Evolutionary conservation across 2,113 vertebrate genomes (phyloP).

Genomic region (Regulus satrapa): DNA sequence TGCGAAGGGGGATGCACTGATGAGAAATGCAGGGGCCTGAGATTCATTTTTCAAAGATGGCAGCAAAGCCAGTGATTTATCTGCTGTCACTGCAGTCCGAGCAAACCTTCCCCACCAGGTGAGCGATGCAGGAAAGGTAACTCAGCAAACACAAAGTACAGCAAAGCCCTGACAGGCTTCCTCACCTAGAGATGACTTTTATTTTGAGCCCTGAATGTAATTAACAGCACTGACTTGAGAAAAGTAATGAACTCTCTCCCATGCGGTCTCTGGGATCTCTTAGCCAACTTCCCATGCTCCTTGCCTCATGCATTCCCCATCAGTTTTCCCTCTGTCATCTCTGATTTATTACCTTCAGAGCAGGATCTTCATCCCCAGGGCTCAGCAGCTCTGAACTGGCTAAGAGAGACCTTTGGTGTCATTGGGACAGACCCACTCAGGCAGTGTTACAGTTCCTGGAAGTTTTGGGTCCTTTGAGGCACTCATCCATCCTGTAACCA

Average conservation of each 20-base stretch:
- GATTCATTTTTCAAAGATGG: constrained; percentile 76
- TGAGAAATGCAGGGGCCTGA: constrained; percentile 59
- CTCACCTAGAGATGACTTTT: constrained; percentile 30
- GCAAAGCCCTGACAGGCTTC: constrained; percentile 31
- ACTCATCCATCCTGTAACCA: background rate
- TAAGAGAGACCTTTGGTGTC: background rate
- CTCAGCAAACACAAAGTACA: constrained; percentile 48
- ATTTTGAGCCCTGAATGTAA: constrained; percentile 61
- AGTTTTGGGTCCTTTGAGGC: background rate
- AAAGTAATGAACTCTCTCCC: background rate
- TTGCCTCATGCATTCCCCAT: rapidly evolving
- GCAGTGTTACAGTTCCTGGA: background rate
- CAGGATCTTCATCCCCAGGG: background rate
- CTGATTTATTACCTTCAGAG: constrained; percentile 12
- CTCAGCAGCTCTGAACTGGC: background rate
- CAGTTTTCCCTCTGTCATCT: background rate
- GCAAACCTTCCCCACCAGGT: constrained; percentile 71
- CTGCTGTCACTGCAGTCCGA: constrained; percentile 66
- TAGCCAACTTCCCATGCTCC: background rate
- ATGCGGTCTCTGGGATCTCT: background rate
- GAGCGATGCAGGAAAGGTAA: constrained; percentile 46
- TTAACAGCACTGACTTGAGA: constrained; percentile 39
- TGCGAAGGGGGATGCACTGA: constrained; percentile 52
- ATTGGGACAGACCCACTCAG: background rate
- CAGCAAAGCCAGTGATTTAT: constrained; percentile 76